Evolutionary conservation across 35 echinoderm and acorn worm species (phyloP).

Genomic region (Eucidaris tribuloides): DNA sequence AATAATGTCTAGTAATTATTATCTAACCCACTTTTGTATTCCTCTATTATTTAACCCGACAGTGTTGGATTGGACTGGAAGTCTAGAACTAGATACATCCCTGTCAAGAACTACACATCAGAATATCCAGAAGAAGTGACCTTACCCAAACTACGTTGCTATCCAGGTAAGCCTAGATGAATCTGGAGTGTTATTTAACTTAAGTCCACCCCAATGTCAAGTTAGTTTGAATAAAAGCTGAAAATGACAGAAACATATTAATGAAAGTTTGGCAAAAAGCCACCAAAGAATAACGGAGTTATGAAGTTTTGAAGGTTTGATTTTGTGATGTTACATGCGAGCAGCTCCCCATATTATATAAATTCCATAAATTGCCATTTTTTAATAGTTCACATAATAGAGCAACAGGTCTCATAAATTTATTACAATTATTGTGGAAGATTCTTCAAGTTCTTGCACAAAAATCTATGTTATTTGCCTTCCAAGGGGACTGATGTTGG

Average conservation of each 20-base stretch:
- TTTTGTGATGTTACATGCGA: background rate
- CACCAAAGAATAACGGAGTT: background rate
- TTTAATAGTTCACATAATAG: too few relatives aligned
- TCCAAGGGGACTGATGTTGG: too few relatives aligned
- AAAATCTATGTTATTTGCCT: too few relatives aligned
- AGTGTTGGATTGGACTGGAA: conserved; percentile 82
- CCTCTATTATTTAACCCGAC: background rate
- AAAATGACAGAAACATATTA: background rate
- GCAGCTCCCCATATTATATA: too few relatives aligned
- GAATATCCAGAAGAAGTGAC: conserved; percentile 45
- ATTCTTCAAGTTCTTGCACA: too few relatives aligned
- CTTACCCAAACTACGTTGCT: conserved; percentile 63
- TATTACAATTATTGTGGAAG: too few relatives aligned
- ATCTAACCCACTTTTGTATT: background rate
- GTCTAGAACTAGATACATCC: conserved; percentile 70
- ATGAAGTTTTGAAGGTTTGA: background rate
- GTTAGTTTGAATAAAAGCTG: background rate
- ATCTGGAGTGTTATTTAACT: too few relatives aligned
- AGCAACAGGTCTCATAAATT: too few relatives aligned
- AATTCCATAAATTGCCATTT: too few relatives aligned
- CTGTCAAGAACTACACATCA: conserved; percentile 17
- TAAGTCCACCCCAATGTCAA: background rate
- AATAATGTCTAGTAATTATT: background rate
- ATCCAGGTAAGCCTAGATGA: conserved; percentile 56
- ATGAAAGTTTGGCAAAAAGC: background rate